phyloP scores from a whole-genome alignment of 2,113 vertebrate species.

The Andinoacara biseriatus region DNA sequence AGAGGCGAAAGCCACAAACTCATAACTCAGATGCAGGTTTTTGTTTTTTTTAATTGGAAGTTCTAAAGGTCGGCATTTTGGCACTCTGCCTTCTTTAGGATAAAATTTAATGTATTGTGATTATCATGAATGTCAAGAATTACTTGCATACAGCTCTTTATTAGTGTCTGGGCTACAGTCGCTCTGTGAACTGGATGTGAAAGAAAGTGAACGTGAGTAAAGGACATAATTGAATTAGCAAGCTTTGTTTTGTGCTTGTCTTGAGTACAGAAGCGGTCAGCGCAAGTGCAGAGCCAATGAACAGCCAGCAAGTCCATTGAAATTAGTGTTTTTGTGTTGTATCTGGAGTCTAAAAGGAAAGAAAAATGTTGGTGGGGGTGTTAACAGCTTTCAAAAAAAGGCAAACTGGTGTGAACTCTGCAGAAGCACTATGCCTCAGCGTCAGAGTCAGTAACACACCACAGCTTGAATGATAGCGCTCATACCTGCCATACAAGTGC shows the following conservation, averaged over 20 bases:
- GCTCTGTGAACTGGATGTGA: neutral
- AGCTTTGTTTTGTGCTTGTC: neutral
- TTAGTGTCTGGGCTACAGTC: neutral
- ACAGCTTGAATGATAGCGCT: neutral
- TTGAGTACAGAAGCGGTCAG: neutral
- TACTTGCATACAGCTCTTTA: neutral
- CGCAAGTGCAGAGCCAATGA: neutral
- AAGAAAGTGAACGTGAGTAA: neutral
- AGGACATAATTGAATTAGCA: neutral
- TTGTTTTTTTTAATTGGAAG: neutral
- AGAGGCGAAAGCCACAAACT: neutral
- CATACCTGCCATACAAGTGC: neutral
- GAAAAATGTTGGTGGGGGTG: neutral
- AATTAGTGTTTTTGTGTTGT: neutral
- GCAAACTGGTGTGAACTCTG: neutral
- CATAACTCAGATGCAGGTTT: neutral
- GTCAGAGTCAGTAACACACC: neutral
- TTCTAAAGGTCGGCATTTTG: neutral
- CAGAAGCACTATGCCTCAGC: neutral
- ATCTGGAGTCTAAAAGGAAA: neutral
- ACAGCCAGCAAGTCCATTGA: neutral
- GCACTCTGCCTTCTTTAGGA: neutral
- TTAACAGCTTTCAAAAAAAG: slow-evolving; percentile 3
- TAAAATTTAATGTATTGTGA: neutral
- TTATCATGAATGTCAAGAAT: neutral